These are phyloP conservation scores for Gracilinanus agilis DNA, from an alignment of 2,113 vertebrate species.

Conservation along the genomic window DNA sequence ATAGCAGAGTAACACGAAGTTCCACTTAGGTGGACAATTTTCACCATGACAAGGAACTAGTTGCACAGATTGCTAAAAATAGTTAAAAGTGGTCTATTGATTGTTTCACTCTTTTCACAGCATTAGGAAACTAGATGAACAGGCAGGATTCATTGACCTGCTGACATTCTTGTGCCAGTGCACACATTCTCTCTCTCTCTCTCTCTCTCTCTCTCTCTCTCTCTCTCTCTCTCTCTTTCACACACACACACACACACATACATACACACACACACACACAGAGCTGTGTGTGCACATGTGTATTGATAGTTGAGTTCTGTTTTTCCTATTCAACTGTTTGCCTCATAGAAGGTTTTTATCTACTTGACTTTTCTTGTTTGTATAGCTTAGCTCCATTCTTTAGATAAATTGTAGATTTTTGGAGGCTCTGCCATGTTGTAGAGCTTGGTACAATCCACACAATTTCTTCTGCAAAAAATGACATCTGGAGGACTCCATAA, in stretches of 20 bases:
- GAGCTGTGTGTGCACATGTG: no score
- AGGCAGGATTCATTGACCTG: slow-evolving; percentile 11
- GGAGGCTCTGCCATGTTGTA: not conserved
- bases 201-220: no score
- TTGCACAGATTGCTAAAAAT: slow-evolving; percentile 5
- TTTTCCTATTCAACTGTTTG: no score
- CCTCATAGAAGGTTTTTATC: not conserved
- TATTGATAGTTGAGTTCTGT: no score
- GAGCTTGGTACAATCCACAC: not conserved
- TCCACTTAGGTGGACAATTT: slow-evolving; percentile 18
- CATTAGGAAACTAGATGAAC: slow-evolving; percentile 19
- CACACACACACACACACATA: no score
- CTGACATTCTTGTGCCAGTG: slow-evolving; percentile 7
- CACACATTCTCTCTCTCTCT: no score
- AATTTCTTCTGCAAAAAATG: not conserved
- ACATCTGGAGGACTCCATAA: not conserved
- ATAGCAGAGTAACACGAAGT: slow-evolving; percentile 9
- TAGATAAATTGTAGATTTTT: not conserved
- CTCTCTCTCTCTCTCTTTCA: no score
- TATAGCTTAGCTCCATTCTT: not conserved
- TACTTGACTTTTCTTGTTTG: not conserved
- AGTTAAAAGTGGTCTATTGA: slow-evolving; percentile 8
- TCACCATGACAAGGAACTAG: slow-evolving; percentile 30
- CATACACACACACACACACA: no score
- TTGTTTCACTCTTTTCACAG: not conserved